phyloP scores from a whole-genome alignment of 2,113 vertebrate genomes.

The Paradoxurus hermaphroditus region DNA sequence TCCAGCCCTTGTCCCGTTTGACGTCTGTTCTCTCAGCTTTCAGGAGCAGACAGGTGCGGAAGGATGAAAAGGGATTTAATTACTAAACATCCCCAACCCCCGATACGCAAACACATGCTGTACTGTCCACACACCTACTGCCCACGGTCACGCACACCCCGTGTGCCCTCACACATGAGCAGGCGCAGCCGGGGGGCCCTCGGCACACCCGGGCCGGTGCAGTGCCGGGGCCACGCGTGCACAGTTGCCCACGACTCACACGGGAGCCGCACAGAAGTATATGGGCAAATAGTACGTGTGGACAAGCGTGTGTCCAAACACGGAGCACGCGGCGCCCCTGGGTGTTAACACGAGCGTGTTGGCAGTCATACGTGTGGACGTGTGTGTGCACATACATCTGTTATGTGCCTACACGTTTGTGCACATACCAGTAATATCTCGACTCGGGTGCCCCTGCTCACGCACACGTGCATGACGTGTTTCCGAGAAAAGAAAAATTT shows the following conservation, averaged over 20 bases:
- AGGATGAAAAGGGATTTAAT: slow-evolving; percentile 97
- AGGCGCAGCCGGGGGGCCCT: neutral
- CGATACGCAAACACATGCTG: slow-evolving; percentile 90
- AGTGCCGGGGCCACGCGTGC: fast-evolving
- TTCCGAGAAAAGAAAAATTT: neutral
- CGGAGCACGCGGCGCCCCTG: fast-evolving
- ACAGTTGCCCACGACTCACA: no score
- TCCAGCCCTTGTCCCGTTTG: slow-evolving; percentile 90
- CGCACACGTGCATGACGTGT: neutral
- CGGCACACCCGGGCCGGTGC: fast-evolving
- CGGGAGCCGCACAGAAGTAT: neutral
- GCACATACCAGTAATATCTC: fast-evolving
- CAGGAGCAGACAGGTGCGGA: slow-evolving; percentile 96
- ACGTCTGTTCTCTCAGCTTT: slow-evolving; percentile 95
- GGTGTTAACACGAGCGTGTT: neutral
- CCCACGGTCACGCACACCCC: slow-evolving; percentile 70
- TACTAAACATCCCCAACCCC: slow-evolving; percentile 95
- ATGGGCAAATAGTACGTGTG: fast-evolving
- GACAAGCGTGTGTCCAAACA: neutral
- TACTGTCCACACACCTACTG: slow-evolving; percentile 69
- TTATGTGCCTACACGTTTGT: neutral
- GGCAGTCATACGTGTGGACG: neutral
- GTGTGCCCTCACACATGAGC: neutral
- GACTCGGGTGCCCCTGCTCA: fast-evolving
- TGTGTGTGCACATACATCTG: neutral